Base-by-base conservation (phyloP, 1,140 invertebrate genomes). In the Fopius arisanus region DNA sequence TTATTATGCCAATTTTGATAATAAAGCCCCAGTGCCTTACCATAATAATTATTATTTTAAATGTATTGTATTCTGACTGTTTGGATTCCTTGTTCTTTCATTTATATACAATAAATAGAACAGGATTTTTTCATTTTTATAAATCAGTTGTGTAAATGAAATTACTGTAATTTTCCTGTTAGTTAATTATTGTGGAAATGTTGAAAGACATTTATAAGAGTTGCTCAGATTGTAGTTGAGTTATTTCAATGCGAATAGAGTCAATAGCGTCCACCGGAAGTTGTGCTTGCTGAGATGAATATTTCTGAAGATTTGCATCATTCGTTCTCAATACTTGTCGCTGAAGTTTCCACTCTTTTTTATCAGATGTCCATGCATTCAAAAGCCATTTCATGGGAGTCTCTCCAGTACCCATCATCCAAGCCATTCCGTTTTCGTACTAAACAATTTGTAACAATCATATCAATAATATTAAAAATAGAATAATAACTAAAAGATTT, bases 311-410 rank as follows among this genome's bases (percentile, higher is more conserved):
- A 54, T 40, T 23, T 67, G 74, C 54, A 70, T 83, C 79, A 12
- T 83, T 78, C 4, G 87, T 77, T 67, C 75, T 83, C 4, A 69
- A 72, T 1, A 87, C 81, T 26, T 76, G 72, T 75, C 79, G 80
- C 14, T 77, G 66, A 14, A 85, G 78, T 37, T 79, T 81, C 9
- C 87, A 29, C 69, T 83, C 79, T 0, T 76, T 78, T 48, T 77
- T 80, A 12, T 80, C 74, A 3, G 73, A 41, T 14, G 76, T 77
- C 70, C 70, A 33, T 16, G 73, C 81, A 29, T 78, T 72, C 12
- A 87, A 68, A 31, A 51, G 79, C 86, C 86, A 88, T 68, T 85
- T 77, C 79, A 75, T 77, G 67, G 75, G 68, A 33, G 70, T 79
- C 0, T 51, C 72, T 10, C 77, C 68, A 5, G 77, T 37, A 28